Percentiles rank a stretch among this genome's conserved stretches.
phyloP scores from a whole-genome alignment of 2,797 vertebrate genomes.

The Apogon hyalosoma region DNA sequence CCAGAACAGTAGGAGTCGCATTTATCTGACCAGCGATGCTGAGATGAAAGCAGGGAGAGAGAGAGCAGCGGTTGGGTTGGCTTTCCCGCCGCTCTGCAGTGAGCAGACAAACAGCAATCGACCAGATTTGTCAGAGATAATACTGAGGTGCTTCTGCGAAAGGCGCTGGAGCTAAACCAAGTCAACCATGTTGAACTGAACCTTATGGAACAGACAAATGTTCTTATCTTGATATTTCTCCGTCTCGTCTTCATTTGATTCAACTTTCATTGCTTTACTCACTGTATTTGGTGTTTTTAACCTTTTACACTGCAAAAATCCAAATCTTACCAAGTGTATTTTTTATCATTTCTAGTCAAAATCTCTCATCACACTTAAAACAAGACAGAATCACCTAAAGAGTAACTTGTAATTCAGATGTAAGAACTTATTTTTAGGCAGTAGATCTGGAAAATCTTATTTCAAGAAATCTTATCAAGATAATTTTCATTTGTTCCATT shows the following conservation, averaged over 20 bases:
- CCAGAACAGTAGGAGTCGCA: constrained; percentile 53
- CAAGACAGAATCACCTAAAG: too few species aligned
- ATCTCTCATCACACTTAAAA: too few species aligned
- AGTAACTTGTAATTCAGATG: too few species aligned
- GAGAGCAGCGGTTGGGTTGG: constrained; percentile 12
- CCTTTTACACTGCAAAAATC: too few species aligned
- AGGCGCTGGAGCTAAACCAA: constrained; percentile 15
- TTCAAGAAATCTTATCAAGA: too few species aligned
- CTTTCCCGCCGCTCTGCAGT: constrained; percentile 33
- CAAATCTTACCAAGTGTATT: too few species aligned
- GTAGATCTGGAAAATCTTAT: too few species aligned
- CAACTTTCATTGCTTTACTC: background rate
- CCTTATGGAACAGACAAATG: background rate
- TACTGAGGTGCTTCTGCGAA: constrained; percentile 25
- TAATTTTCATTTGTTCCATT: too few species aligned
- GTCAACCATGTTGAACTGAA: constrained; percentile 20
- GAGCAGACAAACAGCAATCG: constrained; percentile 38
- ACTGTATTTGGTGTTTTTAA: too few species aligned
- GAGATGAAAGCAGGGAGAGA: constrained; percentile 63
- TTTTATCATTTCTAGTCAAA: too few species aligned
- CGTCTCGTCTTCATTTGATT: background rate
- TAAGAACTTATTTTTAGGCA: too few species aligned
- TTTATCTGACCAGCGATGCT: constrained; percentile 51
- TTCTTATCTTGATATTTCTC: background rate
- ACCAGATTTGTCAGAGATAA: constrained; percentile 48